phyloP scores from a whole-genome alignment of 1,140 invertebrate genomes.

The Drosophila yakuba region DNA sequence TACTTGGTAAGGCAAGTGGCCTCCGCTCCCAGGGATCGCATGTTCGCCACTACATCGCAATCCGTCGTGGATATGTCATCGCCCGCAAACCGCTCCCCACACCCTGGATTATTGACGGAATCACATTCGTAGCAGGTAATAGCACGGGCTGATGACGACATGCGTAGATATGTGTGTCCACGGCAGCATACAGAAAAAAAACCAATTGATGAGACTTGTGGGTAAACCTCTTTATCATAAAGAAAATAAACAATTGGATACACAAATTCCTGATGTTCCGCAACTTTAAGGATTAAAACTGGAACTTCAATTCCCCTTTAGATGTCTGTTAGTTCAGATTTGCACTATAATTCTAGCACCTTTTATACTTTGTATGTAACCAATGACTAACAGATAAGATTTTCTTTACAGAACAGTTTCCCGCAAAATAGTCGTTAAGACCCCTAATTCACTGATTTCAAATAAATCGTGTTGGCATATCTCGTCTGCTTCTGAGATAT shows the following conservation, averaged over 20 bases:
- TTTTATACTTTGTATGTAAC: no score
- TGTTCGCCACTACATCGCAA: conserved; percentile 62
- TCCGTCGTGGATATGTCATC: conserved; percentile 71
- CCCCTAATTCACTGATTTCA: no score
- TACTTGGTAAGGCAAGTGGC: conserved; percentile 73
- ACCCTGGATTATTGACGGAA: conserved; percentile 67
- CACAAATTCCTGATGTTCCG: no score
- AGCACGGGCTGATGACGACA: conserved; percentile 68
- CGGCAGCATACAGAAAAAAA: conserved; percentile 5
- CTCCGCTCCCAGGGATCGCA: conserved; percentile 31
- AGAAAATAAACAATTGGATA: no score
- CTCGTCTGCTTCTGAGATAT: not conserved
- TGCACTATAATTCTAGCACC: no score
- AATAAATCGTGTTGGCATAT: no score
- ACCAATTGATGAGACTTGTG: conserved; percentile 9
- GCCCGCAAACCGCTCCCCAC: conserved; percentile 63
- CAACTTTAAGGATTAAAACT: no score
- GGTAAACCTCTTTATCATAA: not conserved
- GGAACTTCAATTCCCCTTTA: no score
- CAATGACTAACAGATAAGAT: no score
- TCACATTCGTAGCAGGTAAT: conserved; percentile 81
- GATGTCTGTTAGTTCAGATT: no score
- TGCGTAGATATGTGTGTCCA: conserved; percentile 66
- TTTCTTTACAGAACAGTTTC: no score
- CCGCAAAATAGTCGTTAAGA: no score